Percentiles rank a stretch among this genome's conserved stretches.
Evolutionary conservation across 1,140 invertebrate species (phyloP).

Genomic region (Trachelipus rathkii): DNA sequence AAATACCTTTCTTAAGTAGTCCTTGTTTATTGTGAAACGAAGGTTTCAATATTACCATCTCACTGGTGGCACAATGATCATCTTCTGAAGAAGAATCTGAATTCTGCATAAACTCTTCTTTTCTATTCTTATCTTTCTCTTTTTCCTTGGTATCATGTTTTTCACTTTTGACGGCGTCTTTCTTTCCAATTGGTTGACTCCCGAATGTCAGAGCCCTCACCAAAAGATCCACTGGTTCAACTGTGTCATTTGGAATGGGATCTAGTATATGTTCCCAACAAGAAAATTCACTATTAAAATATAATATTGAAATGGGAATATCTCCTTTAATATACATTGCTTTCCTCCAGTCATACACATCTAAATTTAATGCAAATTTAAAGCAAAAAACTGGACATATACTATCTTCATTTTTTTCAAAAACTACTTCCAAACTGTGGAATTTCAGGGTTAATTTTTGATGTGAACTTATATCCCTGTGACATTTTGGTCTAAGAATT

Average conservation of each 20-base stretch:
- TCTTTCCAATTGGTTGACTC: constrained; percentile 37
- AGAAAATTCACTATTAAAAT: constrained; percentile 67
- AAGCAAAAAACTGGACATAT: constrained; percentile 53
- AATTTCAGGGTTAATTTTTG: no score
- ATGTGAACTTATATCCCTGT: no score
- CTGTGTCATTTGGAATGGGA: constrained; percentile 62
- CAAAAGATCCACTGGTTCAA: constrained; percentile 68
- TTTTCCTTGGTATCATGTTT: constrained; percentile 23
- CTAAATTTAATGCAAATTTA: constrained; percentile 57
- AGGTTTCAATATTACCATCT: constrained; percentile 55
- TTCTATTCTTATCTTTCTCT: constrained; percentile 25
- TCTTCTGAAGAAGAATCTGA: constrained; percentile 62
- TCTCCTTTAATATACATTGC: constrained; percentile 55
- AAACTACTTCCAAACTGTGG: constrained; percentile 51
- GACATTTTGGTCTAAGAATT: no score
- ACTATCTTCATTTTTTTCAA: constrained; percentile 57
- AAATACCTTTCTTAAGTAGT: constrained; percentile 48
- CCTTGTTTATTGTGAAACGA: constrained; percentile 47
- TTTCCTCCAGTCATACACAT: constrained; percentile 64
- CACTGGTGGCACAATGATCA: constrained; percentile 57
- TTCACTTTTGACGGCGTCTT: constrained; percentile 29
- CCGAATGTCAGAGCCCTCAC: constrained; percentile 48
- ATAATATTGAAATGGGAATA: constrained; percentile 64
- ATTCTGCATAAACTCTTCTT: constrained; percentile 48
- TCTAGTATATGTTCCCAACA: constrained; percentile 77